Evolutionary conservation across 2,888 invertebrate genomes (phyloP).

Genomic region (Pandemis cinnamomeana): DNA sequence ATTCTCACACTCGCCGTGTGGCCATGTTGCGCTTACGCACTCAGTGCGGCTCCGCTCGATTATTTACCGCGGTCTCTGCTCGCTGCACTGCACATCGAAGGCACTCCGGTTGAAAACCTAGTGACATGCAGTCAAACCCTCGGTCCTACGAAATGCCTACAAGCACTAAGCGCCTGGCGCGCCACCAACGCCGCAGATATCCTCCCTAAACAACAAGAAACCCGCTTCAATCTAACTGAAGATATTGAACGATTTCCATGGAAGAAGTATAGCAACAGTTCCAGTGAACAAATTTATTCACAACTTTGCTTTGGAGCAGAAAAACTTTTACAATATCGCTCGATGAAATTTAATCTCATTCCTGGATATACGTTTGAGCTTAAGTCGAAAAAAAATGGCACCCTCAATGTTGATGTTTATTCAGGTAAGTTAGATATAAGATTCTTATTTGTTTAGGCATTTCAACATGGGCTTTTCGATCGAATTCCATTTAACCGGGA

Average conservation of each 20-base stretch:
- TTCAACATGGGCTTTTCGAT: conserved; percentile 13
- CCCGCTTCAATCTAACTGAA: conserved; percentile 54
- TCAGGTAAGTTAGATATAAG: conserved; percentile 65
- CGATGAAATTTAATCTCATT: conserved; percentile 77
- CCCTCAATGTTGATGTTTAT: conserved; percentile 76
- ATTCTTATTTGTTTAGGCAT: conserved; percentile 2
- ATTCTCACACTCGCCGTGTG: conserved; percentile 65
- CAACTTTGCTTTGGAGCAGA: conserved; percentile 78
- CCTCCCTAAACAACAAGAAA: conserved; percentile 46
- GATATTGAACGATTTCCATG: conserved; percentile 74
- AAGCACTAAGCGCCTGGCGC: conserved; percentile 83
- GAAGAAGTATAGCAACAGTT: conserved; percentile 66
- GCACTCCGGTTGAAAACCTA: conserved; percentile 52
- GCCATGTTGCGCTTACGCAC: conserved; percentile 59
- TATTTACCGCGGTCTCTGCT: conserved; percentile 46
- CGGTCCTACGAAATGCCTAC: conserved; percentile 82
- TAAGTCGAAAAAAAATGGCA: conserved; percentile 80
- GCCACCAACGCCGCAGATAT: conserved; percentile 66
- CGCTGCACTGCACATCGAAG: conserved; percentile 50
- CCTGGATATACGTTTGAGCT: conserved; percentile 81
- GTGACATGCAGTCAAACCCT: conserved; percentile 62
- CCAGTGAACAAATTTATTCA: conserved; percentile 79
- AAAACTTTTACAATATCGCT: conserved; percentile 77
- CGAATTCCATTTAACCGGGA: not conserved
- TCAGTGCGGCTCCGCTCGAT: conserved; percentile 41